A percentile compares a stretch with the other conserved stretches of the same genome.
Evolutionary conservation across 2,797 vertebrate genomes (phyloP).

Genomic region (Pangasius macronema): DNA sequence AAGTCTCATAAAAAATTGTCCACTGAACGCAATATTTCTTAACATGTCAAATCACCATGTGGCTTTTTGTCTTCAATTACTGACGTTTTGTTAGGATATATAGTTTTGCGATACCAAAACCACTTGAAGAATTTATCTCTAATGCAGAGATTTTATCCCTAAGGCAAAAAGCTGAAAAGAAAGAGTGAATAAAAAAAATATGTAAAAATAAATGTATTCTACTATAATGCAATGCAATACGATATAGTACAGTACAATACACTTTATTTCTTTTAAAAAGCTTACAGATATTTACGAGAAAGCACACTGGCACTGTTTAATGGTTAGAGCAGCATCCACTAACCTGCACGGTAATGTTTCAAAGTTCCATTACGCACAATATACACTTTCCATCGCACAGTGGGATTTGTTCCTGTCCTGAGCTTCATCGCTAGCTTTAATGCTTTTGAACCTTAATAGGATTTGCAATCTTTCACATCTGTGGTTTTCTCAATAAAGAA

Average conservation of each 20-base stretch:
- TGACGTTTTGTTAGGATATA: neutral
- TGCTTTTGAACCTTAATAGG: conserved; percentile 14
- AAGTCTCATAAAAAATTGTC: neutral
- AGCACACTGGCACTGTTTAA: neutral
- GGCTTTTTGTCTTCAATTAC: neutral
- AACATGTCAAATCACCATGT: neutral
- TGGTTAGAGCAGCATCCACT: neutral
- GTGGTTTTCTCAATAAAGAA: conserved; percentile 22
- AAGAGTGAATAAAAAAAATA: neutral
- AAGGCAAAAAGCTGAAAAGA: neutral
- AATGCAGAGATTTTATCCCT: neutral
- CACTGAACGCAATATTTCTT: neutral
- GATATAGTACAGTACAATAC: neutral
- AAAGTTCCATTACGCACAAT: conserved; percentile 7
- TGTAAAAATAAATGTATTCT: neutral
- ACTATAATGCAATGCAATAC: neutral
- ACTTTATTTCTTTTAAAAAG: neutral
- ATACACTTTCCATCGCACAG: conserved; percentile 11
- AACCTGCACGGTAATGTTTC: conserved; percentile 6
- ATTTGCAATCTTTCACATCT: conserved; percentile 22
- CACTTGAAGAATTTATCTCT: neutral
- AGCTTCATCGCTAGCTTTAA: neutral
- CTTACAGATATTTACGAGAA: neutral
- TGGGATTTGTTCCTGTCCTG: conserved; percentile 8
- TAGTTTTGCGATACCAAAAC: neutral